Evolutionary conservation across 2,113 vertebrate species (phyloP).

Genomic region (Aplodontia rufa): DNA sequence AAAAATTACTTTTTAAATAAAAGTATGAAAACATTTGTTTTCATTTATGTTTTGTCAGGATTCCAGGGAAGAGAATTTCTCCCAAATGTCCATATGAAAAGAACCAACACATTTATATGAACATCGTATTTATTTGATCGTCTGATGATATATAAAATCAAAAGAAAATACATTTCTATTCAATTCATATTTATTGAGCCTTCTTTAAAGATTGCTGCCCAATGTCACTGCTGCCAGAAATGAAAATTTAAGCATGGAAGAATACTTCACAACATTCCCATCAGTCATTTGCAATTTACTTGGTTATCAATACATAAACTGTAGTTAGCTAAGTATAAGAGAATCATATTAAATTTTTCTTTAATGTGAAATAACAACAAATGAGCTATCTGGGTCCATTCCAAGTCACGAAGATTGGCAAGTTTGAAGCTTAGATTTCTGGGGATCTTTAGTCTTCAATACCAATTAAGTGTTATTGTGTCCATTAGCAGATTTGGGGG

Average conservation of each 20-base stretch:
- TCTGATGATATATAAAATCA: conserved; percentile 18
- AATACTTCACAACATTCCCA: not conserved
- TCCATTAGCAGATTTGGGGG: not conserved
- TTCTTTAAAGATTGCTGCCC: not conserved
- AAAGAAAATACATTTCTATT: conserved; percentile 25
- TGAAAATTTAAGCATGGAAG: conserved; percentile 6
- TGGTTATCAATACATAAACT: not conserved
- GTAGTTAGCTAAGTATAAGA: conserved; percentile 11
- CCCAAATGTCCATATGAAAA: not conserved
- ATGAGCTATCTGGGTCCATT: not conserved
- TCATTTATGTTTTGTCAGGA: conserved; percentile 40
- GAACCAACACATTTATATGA: conserved; percentile 35
- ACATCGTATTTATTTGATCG: not conserved
- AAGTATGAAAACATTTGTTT: conserved; percentile 23
- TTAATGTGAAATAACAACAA: conserved; percentile 38
- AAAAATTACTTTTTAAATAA: not conserved
- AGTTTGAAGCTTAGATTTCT: conserved; percentile 16
- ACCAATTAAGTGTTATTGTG: not conserved
- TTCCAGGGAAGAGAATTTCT: not conserved
- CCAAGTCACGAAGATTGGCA: conserved; percentile 22
- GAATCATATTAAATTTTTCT: not conserved
- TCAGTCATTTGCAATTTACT: conserved; percentile 21
- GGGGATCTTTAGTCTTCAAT: not conserved
- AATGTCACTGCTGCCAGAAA: not conserved
- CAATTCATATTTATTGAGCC: not conserved